These are phyloP conservation scores for Brenthis ino DNA, from an alignment of 2,888 invertebrate genomes.

Conservation along the genomic window DNA sequence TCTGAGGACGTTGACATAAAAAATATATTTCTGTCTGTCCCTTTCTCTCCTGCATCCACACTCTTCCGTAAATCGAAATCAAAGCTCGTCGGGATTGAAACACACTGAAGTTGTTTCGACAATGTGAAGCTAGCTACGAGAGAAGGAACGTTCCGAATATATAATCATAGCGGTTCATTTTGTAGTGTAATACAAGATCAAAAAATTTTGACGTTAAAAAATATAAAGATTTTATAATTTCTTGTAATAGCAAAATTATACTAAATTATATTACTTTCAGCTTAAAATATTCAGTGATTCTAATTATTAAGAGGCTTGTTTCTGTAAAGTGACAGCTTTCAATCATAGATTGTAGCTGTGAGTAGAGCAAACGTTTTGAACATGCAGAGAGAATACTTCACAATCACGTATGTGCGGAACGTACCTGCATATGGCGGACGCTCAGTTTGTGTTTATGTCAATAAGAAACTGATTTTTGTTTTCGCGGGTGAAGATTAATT, in stretches of 20 bases:
- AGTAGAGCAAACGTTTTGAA: slow-evolving; percentile 39
- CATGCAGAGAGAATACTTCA: slow-evolving; percentile 44
- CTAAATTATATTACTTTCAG: not conserved
- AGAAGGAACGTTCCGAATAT: slow-evolving; percentile 60
- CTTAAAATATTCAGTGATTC: not conserved
- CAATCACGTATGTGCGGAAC: slow-evolving; percentile 64
- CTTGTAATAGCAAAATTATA: not conserved
- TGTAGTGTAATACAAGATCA: not conserved
- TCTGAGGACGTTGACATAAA: slow-evolving; percentile 78
- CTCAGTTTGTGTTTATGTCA: slow-evolving; percentile 83
- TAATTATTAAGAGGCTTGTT: slow-evolving; percentile 3
- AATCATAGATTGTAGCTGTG: slow-evolving; percentile 27
- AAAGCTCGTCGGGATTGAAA: slow-evolving; percentile 79
- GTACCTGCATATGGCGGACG: slow-evolving; percentile 81
- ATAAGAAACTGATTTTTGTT: slow-evolving; percentile 80
- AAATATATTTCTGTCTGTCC: slow-evolving; percentile 63
- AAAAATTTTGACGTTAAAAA: not conserved
- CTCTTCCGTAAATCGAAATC: slow-evolving; percentile 82
- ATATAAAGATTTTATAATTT: not conserved
- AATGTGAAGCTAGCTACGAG: slow-evolving; percentile 61
- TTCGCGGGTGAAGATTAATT: slow-evolving; percentile 79
- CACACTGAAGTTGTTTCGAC: slow-evolving; percentile 64
- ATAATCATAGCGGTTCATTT: slow-evolving; percentile 7
- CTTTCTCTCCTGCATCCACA: slow-evolving; percentile 64
- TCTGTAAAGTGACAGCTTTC: slow-evolving; percentile 45